phyloP scores from a whole-genome alignment of 2,113 vertebrate species.

The Pyxicephalus adspersus region DNA sequence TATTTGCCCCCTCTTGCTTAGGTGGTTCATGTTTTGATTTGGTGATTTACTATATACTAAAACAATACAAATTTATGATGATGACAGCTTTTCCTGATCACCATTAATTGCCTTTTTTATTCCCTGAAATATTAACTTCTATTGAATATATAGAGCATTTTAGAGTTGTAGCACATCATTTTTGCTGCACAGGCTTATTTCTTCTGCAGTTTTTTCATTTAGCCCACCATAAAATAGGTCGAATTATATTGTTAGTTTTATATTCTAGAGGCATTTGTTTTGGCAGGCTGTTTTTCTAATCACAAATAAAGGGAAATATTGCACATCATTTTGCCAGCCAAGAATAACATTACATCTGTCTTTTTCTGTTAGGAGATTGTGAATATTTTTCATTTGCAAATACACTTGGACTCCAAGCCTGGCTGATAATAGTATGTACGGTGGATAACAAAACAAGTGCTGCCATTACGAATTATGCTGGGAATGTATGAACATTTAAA shows the following conservation, averaged over 20 bases:
- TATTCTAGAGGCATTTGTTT: slow-evolving; percentile 15
- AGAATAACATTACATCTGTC: slow-evolving; percentile 21
- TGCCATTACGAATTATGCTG: too few species aligned
- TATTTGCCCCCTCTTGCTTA: too few species aligned
- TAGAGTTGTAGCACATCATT: not conserved
- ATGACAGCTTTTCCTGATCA: too few species aligned
- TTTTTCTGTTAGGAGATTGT: not conserved
- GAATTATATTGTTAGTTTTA: not conserved
- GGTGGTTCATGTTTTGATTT: too few species aligned
- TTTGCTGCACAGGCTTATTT: not conserved
- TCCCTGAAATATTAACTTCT: not conserved
- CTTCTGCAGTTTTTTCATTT: slow-evolving; percentile 17
- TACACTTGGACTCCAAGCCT: not conserved
- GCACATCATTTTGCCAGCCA: slow-evolving; percentile 15
- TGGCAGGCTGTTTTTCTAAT: slow-evolving; percentile 42
- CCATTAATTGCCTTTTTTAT: too few species aligned
- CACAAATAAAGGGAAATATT: slow-evolving; percentile 36
- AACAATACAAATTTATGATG: too few species aligned
- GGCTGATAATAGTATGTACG: not conserved
- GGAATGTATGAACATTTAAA: too few species aligned
- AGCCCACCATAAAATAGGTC: not conserved
- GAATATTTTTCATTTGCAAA: slow-evolving; percentile 37
- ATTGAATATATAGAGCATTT: not conserved
- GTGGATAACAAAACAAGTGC: not conserved
- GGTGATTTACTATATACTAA: too few species aligned